These are phyloP conservation scores for Formica selysi DNA, from an alignment of 1,140 invertebrate genomes.

Conservation along the genomic window DNA sequence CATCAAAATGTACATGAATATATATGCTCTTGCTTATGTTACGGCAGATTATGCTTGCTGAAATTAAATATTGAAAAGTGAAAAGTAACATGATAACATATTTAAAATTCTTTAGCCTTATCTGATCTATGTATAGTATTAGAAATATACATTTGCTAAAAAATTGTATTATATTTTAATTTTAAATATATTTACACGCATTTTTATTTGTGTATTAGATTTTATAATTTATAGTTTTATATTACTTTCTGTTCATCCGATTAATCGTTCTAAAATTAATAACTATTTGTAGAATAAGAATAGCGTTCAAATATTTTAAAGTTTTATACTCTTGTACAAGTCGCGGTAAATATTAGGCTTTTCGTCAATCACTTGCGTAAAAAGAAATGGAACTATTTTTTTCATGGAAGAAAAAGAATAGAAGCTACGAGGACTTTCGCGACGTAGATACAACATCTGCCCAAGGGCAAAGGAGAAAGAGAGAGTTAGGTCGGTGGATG, in stretches of 20 bases:
- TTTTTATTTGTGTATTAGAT: not conserved
- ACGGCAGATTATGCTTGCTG: constrained; percentile 43
- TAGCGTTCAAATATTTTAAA: not conserved
- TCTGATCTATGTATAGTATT: not conserved
- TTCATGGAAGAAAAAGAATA: constrained; percentile 44
- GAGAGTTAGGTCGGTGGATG: constrained; percentile 58
- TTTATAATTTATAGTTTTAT: not conserved
- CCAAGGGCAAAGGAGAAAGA: constrained; percentile 75
- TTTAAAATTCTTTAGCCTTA: not conserved
- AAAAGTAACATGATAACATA: not conserved
- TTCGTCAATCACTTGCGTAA: constrained; percentile 32
- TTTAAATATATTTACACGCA: not conserved
- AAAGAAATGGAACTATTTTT: not conserved
- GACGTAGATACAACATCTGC: constrained; percentile 48
- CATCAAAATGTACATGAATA: constrained; percentile 37
- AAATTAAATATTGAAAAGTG: not conserved
- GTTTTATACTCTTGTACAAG: not conserved
- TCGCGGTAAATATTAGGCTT: constrained; percentile 13
- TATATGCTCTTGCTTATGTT: constrained; percentile 11
- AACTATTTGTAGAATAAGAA: not conserved
- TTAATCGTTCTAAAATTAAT: constrained; percentile 8
- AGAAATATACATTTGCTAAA: not conserved
- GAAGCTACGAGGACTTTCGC: constrained; percentile 55
- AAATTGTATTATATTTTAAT: not conserved
- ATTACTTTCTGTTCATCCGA: not conserved